Evolutionary conservation across 2,797 vertebrate genomes (phyloP).

Genomic region (Glyptemys insculpta): DNA sequence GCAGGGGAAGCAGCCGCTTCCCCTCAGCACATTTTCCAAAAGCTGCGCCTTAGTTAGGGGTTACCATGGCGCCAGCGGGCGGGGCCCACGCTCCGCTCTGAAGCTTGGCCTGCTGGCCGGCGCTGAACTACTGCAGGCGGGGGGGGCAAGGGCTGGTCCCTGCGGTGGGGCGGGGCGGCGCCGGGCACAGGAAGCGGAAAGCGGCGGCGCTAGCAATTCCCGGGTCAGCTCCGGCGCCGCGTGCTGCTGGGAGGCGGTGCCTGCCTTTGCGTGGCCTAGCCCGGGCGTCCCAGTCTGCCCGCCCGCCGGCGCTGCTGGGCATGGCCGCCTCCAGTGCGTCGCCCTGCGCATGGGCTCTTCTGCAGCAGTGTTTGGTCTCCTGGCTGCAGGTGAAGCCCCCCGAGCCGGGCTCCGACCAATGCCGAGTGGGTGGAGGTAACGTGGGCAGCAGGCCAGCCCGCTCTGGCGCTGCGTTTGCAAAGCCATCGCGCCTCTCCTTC

Average conservation of each 20-base stretch:
- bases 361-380: slow-evolving; percentile 91
- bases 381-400: slow-evolving; percentile 88
- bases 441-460: not conserved
- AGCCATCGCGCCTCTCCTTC: not conserved
- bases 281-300: rapidly evolving
- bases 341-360: slow-evolving; percentile 80
- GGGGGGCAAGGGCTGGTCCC: too few species aligned
- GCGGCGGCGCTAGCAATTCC: too few species aligned
- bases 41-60: too few species aligned
- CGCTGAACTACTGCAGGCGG: too few species aligned
- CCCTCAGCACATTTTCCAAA: too few species aligned
- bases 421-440: slow-evolving; percentile 91
- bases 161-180: too few species aligned
- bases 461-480: not conserved
- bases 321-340: slow-evolving; percentile 67
- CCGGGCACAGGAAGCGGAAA: too few species aligned
- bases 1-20: too few species aligned
- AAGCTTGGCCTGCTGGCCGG: too few species aligned
- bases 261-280: not conserved
- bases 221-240: not conserved
- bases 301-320: rapidly evolving
- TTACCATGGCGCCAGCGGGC: too few species aligned
- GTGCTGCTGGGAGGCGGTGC: not conserved
- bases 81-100: too few species aligned
- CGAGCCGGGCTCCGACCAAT: slow-evolving; percentile 59